Evolutionary conservation across 2,888 invertebrate genomes (phyloP), one percentile per base, ranked within the genome.

Genomic region (Chrysodeixis includens): DNA sequence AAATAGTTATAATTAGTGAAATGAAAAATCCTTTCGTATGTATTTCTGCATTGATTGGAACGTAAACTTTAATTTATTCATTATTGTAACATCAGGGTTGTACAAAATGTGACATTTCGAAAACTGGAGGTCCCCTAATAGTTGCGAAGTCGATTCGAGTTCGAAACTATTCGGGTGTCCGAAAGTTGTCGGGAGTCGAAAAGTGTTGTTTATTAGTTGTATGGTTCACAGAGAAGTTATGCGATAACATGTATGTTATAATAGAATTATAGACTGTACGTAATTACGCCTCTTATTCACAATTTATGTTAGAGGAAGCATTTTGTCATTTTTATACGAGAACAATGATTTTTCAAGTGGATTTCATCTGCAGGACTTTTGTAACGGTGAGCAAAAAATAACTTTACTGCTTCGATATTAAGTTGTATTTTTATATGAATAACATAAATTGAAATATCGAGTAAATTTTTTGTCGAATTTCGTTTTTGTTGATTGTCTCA

Each of bases 301-400:
- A 52, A 32, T 55, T 61, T 9, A 20, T 10, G 35, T 66, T 71
- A 51, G 56, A 52, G 22, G 32, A 59, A 56, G 58, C 58, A 73
- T 60, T 73, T 73, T 70, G 53, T 54, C 44, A 75, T 65, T 76
- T 73, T 73, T 71, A 59, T 76, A 76, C 66, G 49, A 60, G 30
- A 55, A 64, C 18, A 56, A 44, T 40, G 0, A 44, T 52, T 9
- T n/a, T 55, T 35, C 46, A 26, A 51, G 8, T 35, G 7, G 51
- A 10, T 0, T 26, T n/a, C 59, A 66, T 71, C 66, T 74, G 44
- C 51, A 62, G 62, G 54, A 71, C 58, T 65, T 67, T 26, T 0
- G 18, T 0, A 8, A 54, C 1, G 12, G 0, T 2, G 8, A 10
- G 49, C 35, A 18, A 26, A 51, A 35, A 20, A 5, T 49, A 4